phyloP scores from a whole-genome alignment of 2,797 vertebrate species.

The Cynodonichthys magdalenae region DNA sequence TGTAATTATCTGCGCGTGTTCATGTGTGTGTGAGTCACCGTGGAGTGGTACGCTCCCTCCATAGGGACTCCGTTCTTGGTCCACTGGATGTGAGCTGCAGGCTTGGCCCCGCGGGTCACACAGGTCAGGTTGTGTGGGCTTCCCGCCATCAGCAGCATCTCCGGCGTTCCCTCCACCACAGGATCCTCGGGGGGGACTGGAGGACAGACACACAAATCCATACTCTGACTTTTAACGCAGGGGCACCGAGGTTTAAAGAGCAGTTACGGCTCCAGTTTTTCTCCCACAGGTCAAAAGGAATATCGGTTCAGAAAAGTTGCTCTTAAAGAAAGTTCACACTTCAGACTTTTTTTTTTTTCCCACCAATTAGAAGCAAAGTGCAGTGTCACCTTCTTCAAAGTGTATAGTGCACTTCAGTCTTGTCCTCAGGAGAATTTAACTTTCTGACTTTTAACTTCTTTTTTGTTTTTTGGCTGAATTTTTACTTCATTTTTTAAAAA shows the following conservation, averaged over 20 bases:
- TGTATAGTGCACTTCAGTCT: neutral
- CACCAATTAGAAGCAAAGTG: neutral
- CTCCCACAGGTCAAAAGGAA: conserved; percentile 6
- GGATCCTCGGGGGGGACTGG: conserved; percentile 93
- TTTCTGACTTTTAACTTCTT: conserved; percentile 11
- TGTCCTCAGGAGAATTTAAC: conserved; percentile 1
- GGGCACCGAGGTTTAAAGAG: conserved; percentile 12
- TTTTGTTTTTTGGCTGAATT: neutral
- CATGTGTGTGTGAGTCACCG: conserved; percentile 76
- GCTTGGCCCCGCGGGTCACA: conserved; percentile 90
- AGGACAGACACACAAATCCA: conserved; percentile 28
- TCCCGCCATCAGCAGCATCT: conserved; percentile 90
- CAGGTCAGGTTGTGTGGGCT: conserved; percentile 90
- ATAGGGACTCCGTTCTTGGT: conserved; percentile 86
- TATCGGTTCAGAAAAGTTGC: neutral
- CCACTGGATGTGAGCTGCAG: conserved; percentile 90
- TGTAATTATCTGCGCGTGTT: conserved; percentile 2
- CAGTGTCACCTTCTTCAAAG: neutral
- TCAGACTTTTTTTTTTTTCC: neutral
- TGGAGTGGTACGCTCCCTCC: conserved; percentile 86
- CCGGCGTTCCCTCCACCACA: conserved; percentile 87
- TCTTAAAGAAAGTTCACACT: conserved; percentile 1
- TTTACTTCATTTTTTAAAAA: too few species aligned
- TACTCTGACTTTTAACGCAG: conserved; percentile 14
- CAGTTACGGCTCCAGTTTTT: neutral